Percentiles rank a stretch among this genome's conserved stretches.
These are phyloP conservation scores for Iselma pallidipennis DNA, from an alignment of 2,888 invertebrate genomes.

Conservation along the genomic window DNA sequence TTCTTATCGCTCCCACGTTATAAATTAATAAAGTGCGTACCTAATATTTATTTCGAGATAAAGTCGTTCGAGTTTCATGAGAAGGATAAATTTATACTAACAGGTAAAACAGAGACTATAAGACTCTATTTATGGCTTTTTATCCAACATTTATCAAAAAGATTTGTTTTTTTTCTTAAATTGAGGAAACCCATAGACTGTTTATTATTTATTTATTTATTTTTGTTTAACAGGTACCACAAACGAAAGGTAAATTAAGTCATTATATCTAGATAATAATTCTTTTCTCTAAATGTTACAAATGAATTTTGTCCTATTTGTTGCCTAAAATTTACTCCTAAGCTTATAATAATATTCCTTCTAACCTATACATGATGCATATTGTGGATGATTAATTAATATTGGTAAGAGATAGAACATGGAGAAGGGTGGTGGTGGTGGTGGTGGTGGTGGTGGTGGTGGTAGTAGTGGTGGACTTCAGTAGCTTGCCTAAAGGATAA, in stretches of 20 bases:
- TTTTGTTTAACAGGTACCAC: too few relatives aligned
- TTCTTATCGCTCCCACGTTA: constrained; percentile 7
- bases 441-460: constrained; percentile 31
- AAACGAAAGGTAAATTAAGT: too few relatives aligned
- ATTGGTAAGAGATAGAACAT: constrained; percentile 37
- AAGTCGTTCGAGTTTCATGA: constrained; percentile 20
- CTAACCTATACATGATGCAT: constrained; percentile 45
- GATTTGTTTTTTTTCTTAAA: neutral
- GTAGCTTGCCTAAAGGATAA: constrained; percentile 51
- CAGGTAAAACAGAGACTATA: neutral
- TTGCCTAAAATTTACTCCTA: too few relatives aligned
- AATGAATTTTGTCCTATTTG: too few relatives aligned
- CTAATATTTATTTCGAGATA: constrained; percentile 26
- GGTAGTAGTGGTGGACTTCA: constrained; percentile 30
- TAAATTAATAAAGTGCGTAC: constrained; percentile 27
- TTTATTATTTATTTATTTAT: neutral
- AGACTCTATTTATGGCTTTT: neutral
- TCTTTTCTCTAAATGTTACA: too few relatives aligned
- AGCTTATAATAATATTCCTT: too few relatives aligned
- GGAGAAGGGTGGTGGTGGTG: constrained; percentile 34
- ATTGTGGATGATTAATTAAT: constrained; percentile 52
- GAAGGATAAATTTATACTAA: constrained; percentile 21
- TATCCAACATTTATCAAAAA: too few relatives aligned
- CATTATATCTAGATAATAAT: too few relatives aligned
- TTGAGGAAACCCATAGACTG: neutral